Evolutionary conservation across 2,888 invertebrate genomes (phyloP), one percentile per base, ranked within the genome.

Genomic region (Pinctada fucata): DNA sequence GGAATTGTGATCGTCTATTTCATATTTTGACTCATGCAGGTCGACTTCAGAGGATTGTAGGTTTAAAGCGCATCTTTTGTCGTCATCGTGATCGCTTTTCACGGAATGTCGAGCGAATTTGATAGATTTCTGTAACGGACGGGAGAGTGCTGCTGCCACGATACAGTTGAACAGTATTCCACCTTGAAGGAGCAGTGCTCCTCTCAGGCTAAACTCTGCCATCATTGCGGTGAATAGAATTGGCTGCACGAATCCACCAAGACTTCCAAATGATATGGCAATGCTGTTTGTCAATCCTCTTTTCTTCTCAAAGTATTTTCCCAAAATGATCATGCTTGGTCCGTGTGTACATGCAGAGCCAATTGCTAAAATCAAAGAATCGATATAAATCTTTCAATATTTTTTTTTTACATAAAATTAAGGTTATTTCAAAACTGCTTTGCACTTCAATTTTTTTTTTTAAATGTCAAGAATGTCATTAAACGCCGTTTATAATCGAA

Each of bases 261-360:
- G 16, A 47, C 78, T 78, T 3, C 73, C 78, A 13, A 50, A 73
- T 45, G 78, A 67, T 31, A 78, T 58, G 3, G 78, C 73, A 6
- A 78, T 51, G 10, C 73, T 65, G 31, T 73, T 73, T 68, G 78
- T 66, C 16, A 78, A 64, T 16, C 78, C 73, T 73, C 78, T 16
- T 51, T 69, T 50, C 50, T 73, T 78, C 49, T 78, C 70, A 16
- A 73, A 78, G 51, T 78, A 78, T 68, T 69, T 73, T 45, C 68
- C 68, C 45, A 78, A 52, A 47, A 78, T 68, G 6, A 78, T 63
- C 3, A 78, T 52, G 64, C 73, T 73, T 8, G 78, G 73, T 63
- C 73, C 69, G 64, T 73, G 73, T 16, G 64, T 78, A 45, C 16
- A 69, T 10, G 78, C 78, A 5, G 78, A 78, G 5, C 73, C 78